Evolutionary conservation across 2,113 vertebrate genomes (phyloP).

Genomic region (Cynoglossus semilaevis): DNA sequence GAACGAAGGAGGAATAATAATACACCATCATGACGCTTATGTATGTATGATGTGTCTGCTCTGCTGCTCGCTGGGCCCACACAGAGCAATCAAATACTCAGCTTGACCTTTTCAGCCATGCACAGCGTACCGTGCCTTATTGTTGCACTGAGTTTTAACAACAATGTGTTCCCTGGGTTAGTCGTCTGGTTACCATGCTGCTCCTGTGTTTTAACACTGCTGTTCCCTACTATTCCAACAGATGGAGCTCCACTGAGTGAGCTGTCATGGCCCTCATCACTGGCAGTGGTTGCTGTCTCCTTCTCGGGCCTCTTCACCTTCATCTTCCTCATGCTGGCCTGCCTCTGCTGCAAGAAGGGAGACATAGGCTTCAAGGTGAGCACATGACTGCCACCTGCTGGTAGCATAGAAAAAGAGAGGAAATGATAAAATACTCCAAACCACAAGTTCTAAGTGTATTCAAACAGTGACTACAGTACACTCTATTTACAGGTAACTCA

Average conservation of each 20-base stretch:
- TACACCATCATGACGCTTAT: background rate
- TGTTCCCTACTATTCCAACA: slow-evolving; percentile 60
- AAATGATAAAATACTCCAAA: background rate
- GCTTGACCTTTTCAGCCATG: background rate
- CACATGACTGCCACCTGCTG: slow-evolving; percentile 46
- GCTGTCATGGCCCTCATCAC: slow-evolving; percentile 94
- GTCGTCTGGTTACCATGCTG: background rate
- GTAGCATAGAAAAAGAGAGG: background rate
- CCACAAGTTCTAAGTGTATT: background rate
- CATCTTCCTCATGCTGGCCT: slow-evolving; percentile 97
- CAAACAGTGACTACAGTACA: too few species aligned
- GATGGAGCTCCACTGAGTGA: slow-evolving; percentile 90
- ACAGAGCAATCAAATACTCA: background rate
- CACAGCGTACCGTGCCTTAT: background rate
- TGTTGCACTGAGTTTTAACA: background rate
- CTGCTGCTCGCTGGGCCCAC: background rate
- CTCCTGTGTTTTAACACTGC: background rate
- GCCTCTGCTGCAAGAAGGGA: slow-evolving; percentile 97
- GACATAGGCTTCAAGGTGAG: slow-evolving; percentile 98
- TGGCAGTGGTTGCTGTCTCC: slow-evolving; percentile 90
- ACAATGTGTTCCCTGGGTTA: background rate
- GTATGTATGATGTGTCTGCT: background rate
- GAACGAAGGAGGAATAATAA: background rate
- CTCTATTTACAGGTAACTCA: too few species aligned
- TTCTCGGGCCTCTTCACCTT: slow-evolving; percentile 94